Conservation (phyloP, 2,113 vertebrate species). For the Passer montanus region DNA sequence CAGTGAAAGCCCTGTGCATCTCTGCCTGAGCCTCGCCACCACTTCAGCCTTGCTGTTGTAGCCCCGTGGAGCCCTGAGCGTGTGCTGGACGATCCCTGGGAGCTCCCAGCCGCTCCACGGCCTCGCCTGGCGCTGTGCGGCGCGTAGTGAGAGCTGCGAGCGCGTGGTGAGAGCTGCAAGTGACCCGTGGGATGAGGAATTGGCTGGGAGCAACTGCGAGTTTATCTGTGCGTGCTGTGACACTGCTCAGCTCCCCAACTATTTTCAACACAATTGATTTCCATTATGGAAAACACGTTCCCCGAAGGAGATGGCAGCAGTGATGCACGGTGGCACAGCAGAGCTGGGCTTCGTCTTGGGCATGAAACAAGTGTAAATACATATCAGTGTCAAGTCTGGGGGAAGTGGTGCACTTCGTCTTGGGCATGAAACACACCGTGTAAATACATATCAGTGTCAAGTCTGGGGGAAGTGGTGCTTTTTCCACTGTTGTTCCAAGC, state of each 20-base stretch:
- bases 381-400: not conserved
- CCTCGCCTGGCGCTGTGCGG: accelerated
- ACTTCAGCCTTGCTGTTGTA: not conserved
- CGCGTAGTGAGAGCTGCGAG: accelerated
- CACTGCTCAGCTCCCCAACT: accelerated
- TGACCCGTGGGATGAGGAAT: not conserved
- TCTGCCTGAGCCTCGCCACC: accelerated
- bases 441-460: not conserved
- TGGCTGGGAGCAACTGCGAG: accelerated
- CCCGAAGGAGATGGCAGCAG: accelerated
- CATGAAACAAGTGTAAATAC: accelerated
- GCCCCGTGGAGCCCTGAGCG: accelerated
- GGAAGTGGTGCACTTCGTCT: too few species aligned
- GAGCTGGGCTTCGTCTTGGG: not conserved
- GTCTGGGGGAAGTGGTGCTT: not conserved
- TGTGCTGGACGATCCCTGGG: accelerated
- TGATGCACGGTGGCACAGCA: accelerated
- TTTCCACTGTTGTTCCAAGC: not conserved
- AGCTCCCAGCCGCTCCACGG: accelerated
- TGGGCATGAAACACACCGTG: accelerated
- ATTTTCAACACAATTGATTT: not conserved
- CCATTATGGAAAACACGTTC: not conserved
- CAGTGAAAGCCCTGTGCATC: accelerated
- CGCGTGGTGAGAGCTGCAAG: not conserved
- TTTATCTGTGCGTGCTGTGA: not conserved